Evolutionary conservation across 2,113 vertebrate genomes (phyloP), one percentile per base, ranked within the genome.

Genomic region (Agapornis roseicollis): DNA sequence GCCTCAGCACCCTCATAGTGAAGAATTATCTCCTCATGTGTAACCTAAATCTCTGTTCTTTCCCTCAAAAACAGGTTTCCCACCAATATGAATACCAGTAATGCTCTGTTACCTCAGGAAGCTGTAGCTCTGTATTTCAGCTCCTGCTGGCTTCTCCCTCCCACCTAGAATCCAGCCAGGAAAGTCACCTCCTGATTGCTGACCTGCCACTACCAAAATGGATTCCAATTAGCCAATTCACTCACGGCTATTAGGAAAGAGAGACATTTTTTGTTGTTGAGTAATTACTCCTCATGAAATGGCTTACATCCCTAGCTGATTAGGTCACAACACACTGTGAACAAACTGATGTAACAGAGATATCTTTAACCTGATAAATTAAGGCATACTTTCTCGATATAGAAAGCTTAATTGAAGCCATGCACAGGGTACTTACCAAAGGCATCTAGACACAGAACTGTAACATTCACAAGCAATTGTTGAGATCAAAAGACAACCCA

Each of bases 361-460:
- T 97, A 97, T 95, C 85, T 94, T 97, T 97, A 96, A 97, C 92
- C 96, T 71, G 97, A 96, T 97, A 97, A 98, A 97, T 97, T 98
- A 97, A 98, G 96, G 92, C 91, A 92, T 80, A 56, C 70, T 73
- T 96, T 95, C 94, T 94, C 17, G 65, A 92, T 84, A 63, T 47
- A 97, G 94, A 97, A 97, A 96, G 90, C 74, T 94, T 95, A 94
- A 90, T 79, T 87, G 69, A 93, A 97, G 91, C 89, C 77, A 91
- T 35, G 52, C 74, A 87, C 29, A 76, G 91, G 69, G 86, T 66
- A 85, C 76, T 89, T 88, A 78, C 35, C 68, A 79, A 90, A 89
- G 84, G 70, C 90, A 88, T 78, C 80, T 53, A 93, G 76, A 84
- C 69, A 53, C 44, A 83, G 78, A 93, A 82, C 3, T 35, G 69